Percentiles rank a stretch among this genome's conserved stretches.
phyloP scores from a whole-genome alignment of 2,113 vertebrate genomes.

The Eulemur macaco region DNA sequence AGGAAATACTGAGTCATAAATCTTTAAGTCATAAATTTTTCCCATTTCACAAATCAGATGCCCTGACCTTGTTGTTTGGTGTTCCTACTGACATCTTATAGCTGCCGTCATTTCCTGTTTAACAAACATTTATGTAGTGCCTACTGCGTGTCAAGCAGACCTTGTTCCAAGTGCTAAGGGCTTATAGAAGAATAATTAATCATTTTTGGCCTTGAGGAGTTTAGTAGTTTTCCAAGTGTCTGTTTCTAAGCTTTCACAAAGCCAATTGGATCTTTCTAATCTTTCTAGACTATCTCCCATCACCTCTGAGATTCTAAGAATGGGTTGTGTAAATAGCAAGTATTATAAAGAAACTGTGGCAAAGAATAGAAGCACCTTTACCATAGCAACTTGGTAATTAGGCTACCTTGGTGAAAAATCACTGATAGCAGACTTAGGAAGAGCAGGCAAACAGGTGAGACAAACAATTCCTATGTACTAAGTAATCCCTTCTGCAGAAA shows the following conservation, averaged over 20 bases:
- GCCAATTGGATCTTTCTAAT: background rate
- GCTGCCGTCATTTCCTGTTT: background rate
- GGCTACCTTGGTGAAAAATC: background rate
- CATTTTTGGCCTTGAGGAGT: background rate
- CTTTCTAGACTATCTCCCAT: background rate
- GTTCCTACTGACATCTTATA: background rate
- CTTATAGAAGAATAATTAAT: background rate
- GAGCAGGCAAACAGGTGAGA: slow-evolving; percentile 19
- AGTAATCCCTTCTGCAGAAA: slow-evolving; percentile 13
- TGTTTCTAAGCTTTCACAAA: background rate
- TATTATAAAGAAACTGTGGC: background rate
- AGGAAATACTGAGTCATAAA: slow-evolving; percentile 3
- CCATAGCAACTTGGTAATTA: background rate
- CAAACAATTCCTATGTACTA: background rate
- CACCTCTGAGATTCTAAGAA: slow-evolving; percentile 27
- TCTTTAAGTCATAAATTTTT: background rate
- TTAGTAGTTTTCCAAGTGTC: slow-evolving; percentile 21
- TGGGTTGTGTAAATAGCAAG: background rate
- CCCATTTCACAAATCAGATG: background rate
- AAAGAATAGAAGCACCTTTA: slow-evolving; percentile 2
- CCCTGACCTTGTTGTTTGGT: background rate
- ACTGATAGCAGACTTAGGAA: background rate
- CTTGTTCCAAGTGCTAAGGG: background rate
- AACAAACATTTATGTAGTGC: background rate
- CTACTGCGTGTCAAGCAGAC: background rate